A percentile compares a stretch with the other conserved stretches of the same genome.
Conservation (phyloP, 2,113 vertebrate species). For the Seriola quinqueradiata region DNA sequence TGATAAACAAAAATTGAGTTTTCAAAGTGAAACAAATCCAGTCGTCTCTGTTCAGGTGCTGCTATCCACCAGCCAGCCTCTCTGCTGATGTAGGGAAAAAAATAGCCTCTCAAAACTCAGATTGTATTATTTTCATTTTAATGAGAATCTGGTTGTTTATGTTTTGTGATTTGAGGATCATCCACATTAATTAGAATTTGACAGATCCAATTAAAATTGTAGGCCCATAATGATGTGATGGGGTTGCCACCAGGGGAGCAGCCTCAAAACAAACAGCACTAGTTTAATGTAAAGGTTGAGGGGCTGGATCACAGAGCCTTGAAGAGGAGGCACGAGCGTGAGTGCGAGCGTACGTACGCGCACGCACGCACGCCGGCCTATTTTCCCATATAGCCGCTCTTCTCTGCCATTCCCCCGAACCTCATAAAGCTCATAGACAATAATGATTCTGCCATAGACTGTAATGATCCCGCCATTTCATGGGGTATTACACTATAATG, state of each 20-base stretch:
- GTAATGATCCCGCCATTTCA: slow-evolving; percentile 99
- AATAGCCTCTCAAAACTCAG: slow-evolving; percentile 6
- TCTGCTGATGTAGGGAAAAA: background rate
- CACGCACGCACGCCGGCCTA: slow-evolving; percentile 59
- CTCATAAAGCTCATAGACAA: slow-evolving; percentile 91
- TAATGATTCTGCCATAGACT: slow-evolving; percentile 92
- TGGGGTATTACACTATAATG: slow-evolving; percentile 99
- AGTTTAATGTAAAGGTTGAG: slow-evolving; percentile 73
- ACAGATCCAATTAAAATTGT: slow-evolving; percentile 76
- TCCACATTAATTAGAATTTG: slow-evolving; percentile 76
- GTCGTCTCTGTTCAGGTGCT: background rate
- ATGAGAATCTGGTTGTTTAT: slow-evolving; percentile 76
- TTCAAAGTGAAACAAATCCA: background rate
- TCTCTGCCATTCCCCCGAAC: slow-evolving; percentile 83
- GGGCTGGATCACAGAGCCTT: slow-evolving; percentile 79
- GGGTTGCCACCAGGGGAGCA: slow-evolving; percentile 57
- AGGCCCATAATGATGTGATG: slow-evolving; percentile 62
- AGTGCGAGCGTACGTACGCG: background rate
- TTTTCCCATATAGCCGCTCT: slow-evolving; percentile 61
- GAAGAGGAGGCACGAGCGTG: slow-evolving; percentile 15
- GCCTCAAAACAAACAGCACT: slow-evolving; percentile 78
- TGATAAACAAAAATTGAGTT: background rate
- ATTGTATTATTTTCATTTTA: slow-evolving; percentile 52
- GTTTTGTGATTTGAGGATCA: slow-evolving; percentile 72
- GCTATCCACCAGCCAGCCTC: background rate